Base-by-base conservation (phyloP, 2,113 vertebrate genomes). In the Rhizomys pruinosus region DNA sequence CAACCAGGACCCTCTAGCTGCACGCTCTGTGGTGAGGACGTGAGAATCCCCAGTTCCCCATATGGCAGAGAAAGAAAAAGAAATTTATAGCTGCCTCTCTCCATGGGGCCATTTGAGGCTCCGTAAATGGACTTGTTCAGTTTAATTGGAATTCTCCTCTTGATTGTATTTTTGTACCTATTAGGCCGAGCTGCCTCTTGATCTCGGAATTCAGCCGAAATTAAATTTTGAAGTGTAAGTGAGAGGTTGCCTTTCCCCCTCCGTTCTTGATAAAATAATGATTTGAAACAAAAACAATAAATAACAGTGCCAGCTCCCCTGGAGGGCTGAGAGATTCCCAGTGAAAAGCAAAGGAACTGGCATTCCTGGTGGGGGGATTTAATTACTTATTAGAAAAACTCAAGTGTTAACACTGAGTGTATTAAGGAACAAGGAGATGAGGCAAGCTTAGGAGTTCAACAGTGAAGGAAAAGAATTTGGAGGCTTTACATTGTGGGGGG, bases 281-380 rank as follows among this genome's bases (percentile, higher is more conserved):
- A 97, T 97, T 97, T 97, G 97, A 97, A 98, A 97, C 95, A 96
- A 97, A 97, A 96, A 95, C 94, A 96, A 97, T 97, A 98, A 96
- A 97, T 97, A 96, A 85, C 79, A 92, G 93, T 85, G 76, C 94
- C n/a, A 17, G 37, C 80, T 95, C 96, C 97, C 95, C 97, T 93
- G 90, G 97, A 96, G 96, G 97, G 97, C 94, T 93, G 91, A 94
- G 93, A 80, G 81, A 91, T 95, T 93, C 88, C 94, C 80, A 78
- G 84, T 86, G 97, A 97, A 97, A 96, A 34, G 27, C 85, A 59
- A 79, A 92, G 77, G 63, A 97, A 90, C 39, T 86, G 81, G 96
- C 94, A 95, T 96, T 97, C 84, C 37, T 87, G 72, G 92, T 88
- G 88, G 94, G 87, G 94, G 96, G 93, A 96, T 95, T 98, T 98